Conservation (phyloP, 35 echinoderm and acorn worm genomes). For the Nesometra sesokonis region DNA sequence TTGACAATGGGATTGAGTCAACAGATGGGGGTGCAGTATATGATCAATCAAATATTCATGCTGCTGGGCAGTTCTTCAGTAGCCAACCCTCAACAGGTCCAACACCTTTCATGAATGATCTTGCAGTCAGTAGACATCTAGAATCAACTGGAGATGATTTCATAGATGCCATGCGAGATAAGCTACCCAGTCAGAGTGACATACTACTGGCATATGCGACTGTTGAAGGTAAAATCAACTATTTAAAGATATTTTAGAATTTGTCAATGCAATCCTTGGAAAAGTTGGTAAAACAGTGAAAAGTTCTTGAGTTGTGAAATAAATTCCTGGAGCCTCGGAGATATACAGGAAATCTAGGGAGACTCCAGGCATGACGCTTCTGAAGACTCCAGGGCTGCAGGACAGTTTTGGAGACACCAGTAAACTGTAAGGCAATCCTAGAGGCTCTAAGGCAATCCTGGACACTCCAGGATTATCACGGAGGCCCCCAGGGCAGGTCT, state of each 20-base stretch:
- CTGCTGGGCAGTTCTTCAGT: background rate
- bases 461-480: too few species aligned
- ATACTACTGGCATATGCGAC: slow-evolving; percentile 94
- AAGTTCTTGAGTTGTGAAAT: too few species aligned
- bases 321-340: too few species aligned
- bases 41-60: background rate
- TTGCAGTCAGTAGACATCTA: background rate
- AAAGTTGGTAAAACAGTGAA: too few species aligned
- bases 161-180: slow-evolving; percentile 20
- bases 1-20: slow-evolving; percentile 61
- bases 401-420: too few species aligned
- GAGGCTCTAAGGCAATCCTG: too few species aligned
- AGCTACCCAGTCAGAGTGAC: slow-evolving; percentile 70
- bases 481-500: too few species aligned
- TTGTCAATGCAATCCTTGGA: too few species aligned
- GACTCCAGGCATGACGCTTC: too few species aligned
- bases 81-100: background rate
- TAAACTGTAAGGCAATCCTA: too few species aligned
- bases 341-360: too few species aligned
- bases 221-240: slow-evolving; percentile 55
- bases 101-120: background rate
- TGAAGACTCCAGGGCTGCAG: too few species aligned
- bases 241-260: background rate
- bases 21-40: slow-evolving; percentile 34
- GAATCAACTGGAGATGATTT: slow-evolving; percentile 19